phyloP scores from a whole-genome alignment of 2,888 invertebrate species.

The Scaptomyza cyrtandrae region DNA sequence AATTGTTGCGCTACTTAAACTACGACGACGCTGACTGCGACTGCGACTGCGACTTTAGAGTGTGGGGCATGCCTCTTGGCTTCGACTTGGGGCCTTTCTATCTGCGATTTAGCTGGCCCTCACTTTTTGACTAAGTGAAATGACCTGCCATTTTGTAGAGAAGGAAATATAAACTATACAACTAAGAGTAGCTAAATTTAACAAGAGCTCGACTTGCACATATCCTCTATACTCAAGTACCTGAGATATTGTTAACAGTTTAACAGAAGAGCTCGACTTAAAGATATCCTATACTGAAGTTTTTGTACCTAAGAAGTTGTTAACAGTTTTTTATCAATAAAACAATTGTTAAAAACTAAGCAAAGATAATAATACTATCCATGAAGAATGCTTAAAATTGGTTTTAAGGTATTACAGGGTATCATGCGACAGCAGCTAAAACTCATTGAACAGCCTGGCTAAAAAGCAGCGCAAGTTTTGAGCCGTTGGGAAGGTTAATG shows the following conservation, averaged over 20 bases:
- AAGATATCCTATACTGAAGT: neutral
- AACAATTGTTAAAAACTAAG: too few species aligned
- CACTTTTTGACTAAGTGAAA: constrained; percentile 72
- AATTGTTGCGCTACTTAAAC: constrained; percentile 69
- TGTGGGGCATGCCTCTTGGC: constrained; percentile 47
- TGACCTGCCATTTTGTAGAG: constrained; percentile 75
- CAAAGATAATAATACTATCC: too few species aligned
- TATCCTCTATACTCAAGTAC: neutral
- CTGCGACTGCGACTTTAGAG: neutral
- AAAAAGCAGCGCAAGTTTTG: constrained; percentile 8
- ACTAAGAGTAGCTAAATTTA: neutral
- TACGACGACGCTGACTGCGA: constrained; percentile 18
- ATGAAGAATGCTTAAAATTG: too few species aligned
- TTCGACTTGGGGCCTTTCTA: constrained; percentile 47
- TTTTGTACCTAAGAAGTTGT: too few species aligned
- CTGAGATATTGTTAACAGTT: neutral
- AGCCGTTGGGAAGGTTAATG: constrained; percentile 71
- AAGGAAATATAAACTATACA: constrained; percentile 25
- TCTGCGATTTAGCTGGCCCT: constrained; percentile 29
- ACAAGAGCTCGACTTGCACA: neutral
- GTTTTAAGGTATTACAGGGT: neutral
- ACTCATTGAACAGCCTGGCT: constrained; percentile 2
- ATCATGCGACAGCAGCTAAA: constrained; percentile 1
- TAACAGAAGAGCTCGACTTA: neutral
- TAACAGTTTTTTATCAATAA: too few species aligned